These are phyloP conservation scores for Xestobium rufovillosum DNA, from an alignment of 2,888 invertebrate genomes.

Conservation along the genomic window DNA sequence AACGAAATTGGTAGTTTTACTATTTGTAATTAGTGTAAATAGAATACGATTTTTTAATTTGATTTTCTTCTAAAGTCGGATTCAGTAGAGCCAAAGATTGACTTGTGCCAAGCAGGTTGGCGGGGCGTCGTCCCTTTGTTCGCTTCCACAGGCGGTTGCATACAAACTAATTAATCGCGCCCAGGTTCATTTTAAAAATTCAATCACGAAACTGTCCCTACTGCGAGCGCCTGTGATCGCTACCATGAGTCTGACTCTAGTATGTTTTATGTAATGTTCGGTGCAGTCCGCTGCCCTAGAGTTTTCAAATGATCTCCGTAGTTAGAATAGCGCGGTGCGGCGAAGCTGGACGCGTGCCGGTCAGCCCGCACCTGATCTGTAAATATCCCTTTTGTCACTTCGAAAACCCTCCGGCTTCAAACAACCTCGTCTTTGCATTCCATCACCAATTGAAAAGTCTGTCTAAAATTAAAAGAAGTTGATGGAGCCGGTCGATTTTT, in stretches of 20 bases:
- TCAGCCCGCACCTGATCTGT: conserved; percentile 39
- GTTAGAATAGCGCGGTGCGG: conserved; percentile 42
- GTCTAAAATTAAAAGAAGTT: too few relatives aligned
- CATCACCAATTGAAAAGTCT: too few relatives aligned
- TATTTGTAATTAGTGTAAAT: too few relatives aligned
- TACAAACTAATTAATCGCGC: too few relatives aligned
- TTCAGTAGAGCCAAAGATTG: conserved; percentile 43
- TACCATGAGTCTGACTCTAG: conserved; percentile 26
- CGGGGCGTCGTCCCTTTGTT: conserved; percentile 24
- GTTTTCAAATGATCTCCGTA: conserved; percentile 46
- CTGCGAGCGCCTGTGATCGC: too few relatives aligned
- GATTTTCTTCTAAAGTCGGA: conserved; percentile 33
- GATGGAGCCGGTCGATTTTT: conserved; percentile 17
- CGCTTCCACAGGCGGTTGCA: too few relatives aligned
- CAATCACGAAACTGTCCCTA: too few relatives aligned
- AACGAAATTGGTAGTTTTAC: conserved; percentile 1
- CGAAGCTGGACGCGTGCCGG: conserved; percentile 38
- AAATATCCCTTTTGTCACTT: conserved; percentile 21
- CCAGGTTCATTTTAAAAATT: too few relatives aligned
- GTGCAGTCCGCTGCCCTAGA: conserved; percentile 33
- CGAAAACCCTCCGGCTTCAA: too few relatives aligned
- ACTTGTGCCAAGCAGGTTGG: conserved; percentile 35
- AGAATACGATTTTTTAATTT: too few relatives aligned
- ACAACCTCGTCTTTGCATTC: too few relatives aligned
- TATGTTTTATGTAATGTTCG: conserved; percentile 25